Percentiles rank a stretch among this genome's conserved stretches.
Conservation (phyloP, 1,140 invertebrate species). For the Monochamus saltuarius region DNA sequence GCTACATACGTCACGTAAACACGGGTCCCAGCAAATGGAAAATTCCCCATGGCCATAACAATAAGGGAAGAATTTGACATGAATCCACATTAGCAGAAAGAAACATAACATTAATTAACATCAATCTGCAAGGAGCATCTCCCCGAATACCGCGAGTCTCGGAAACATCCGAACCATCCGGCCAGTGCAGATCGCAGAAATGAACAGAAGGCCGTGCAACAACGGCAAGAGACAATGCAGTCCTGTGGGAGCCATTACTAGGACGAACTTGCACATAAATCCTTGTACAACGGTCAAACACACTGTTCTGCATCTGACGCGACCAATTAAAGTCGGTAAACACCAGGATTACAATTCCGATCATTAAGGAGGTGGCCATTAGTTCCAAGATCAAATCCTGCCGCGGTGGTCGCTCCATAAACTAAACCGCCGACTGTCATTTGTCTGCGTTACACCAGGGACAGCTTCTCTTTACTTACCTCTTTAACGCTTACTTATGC, state of each 20-base stretch:
- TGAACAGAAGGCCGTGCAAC: conserved; percentile 3
- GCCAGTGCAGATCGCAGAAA: neutral
- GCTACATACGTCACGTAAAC: neutral
- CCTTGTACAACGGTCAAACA: conserved; percentile 23
- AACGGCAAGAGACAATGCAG: conserved; percentile 23
- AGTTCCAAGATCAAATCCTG: conserved; percentile 30
- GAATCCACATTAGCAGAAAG: conserved; percentile 8
- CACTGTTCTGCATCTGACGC: conserved; percentile 33
- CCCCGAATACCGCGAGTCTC: conserved; percentile 3
- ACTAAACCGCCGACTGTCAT: conserved; percentile 20
- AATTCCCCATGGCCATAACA: conserved; percentile 16
- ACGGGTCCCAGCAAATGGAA: conserved; percentile 7
- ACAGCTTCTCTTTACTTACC: too few relatives aligned
- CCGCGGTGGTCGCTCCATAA: conserved; percentile 27
- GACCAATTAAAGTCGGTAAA: conserved; percentile 32
- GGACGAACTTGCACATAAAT: conserved; percentile 23
- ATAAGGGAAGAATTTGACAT: conserved; percentile 20
- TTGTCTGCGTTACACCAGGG: conserved; percentile 19
- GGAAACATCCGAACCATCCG: conserved; percentile 10
- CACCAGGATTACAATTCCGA: conserved; percentile 28
- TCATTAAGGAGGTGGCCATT: conserved; percentile 34
- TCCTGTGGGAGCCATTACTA: conserved; percentile 30
- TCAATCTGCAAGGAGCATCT: conserved; percentile 13
- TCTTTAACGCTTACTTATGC: too few relatives aligned
- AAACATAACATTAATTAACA: conserved; percentile 18